Evolutionary conservation across 1,140 invertebrate genomes (phyloP), one percentile per base, ranked within the genome.

Genomic region (Bradysia coprophila): DNA sequence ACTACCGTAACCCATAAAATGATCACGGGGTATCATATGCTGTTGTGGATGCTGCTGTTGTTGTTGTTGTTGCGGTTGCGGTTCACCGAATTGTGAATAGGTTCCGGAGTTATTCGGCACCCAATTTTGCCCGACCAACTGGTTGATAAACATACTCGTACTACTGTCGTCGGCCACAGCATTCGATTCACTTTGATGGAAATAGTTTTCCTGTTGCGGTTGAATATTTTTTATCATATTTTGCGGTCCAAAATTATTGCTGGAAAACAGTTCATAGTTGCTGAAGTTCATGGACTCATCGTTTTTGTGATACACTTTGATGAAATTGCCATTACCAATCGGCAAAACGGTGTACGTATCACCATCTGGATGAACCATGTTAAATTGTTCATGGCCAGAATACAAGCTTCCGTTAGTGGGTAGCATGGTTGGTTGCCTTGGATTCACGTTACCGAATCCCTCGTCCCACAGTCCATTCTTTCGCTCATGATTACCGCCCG

Each of bases 41-140:
- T 31, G 28, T 31, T 31, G 28, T n/a, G 8, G 28, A 8, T 31
- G 28, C 28, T 31, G 8, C 18, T 5, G 6, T 36, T 16, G 16
- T 18, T 18, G 5, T 21, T 10, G 24, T 21, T 20, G 13, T 24
- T 23, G 5, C 15, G 9, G 18, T 13, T 43, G 56, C 11, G 62
- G 63, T 18, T 64, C 67, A 10, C 78, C 79, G 63, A 87, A 84
- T 6, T 81, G 81, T 43, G 75, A 78, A 52, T 84, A 87, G n/a
- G 78, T 81, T 2, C 79, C 81, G 34, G 69, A 76, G n/a, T 75
- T 72, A 56, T 82, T 83, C 10, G 78, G 79, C 6, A 73, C 71
- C 79, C 81, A 83, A 59, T 83, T 85, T n/a, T 76, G 78, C n/a
- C n/a, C n/a, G 10, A 84, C 71, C 15, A 85, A 63, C 61, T 83